Percentiles rank a stretch among this genome's conserved stretches.
These are phyloP conservation scores for Pipa parva DNA, from an alignment of 2,113 vertebrate genomes.

Conservation along the genomic window DNA sequence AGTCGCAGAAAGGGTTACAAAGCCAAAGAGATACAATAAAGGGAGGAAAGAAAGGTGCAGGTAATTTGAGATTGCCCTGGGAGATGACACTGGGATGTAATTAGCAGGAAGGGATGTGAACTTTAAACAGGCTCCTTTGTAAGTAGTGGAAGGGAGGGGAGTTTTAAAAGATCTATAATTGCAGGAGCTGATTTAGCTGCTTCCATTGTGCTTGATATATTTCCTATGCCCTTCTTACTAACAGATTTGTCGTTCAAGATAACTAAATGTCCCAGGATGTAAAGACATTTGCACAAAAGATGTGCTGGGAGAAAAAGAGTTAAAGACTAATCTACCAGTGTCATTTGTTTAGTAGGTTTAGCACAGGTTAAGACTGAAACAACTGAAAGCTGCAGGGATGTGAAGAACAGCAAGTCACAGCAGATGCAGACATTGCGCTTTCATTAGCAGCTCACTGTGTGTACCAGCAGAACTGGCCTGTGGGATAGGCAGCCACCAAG, in stretches of 20 bases:
- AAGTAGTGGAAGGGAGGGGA: neutral
- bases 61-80: conserved; percentile 13
- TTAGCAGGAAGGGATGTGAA: conserved; percentile 28
- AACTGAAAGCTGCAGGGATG: too few relatives aligned
- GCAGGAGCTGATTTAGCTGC: neutral
- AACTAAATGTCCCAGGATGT: neutral
- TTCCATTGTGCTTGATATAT: neutral
- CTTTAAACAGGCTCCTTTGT: conserved; percentile 22
- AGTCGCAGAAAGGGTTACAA: conserved; percentile 25
- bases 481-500: too few relatives aligned
- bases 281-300: neutral
- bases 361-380: too few relatives aligned
- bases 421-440: too few relatives aligned
- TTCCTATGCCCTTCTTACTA: conserved; percentile 8
- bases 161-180: conserved; percentile 13
- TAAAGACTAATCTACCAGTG: too few relatives aligned
- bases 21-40: conserved; percentile 15
- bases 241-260: conserved; percentile 9
- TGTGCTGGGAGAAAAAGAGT: too few relatives aligned
- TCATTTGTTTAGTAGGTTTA: too few relatives aligned
- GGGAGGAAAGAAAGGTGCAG: conserved; percentile 22
- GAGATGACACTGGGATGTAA: conserved; percentile 39
- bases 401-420: too few relatives aligned
- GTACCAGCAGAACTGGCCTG: too few relatives aligned
- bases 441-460: too few relatives aligned